Base-by-base conservation (phyloP, 2,888 invertebrate genomes). In the Tachina fera region DNA sequence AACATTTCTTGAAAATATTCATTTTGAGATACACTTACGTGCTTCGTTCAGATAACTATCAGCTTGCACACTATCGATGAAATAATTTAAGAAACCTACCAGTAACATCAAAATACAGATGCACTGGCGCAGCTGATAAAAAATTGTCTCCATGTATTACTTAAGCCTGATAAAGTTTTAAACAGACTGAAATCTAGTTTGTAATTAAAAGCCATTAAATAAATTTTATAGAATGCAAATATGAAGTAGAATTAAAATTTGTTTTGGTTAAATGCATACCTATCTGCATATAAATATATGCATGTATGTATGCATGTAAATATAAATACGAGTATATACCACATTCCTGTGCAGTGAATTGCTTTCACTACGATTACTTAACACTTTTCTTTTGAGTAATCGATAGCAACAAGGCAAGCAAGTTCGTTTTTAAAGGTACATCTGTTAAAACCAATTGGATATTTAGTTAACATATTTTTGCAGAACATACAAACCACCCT, bases 31-130 rank as follows among this genome's bases (percentile, higher is more conserved):
- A 61, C 16, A 87, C 87, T 84, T 87, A 88, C 88, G 88, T 70
- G 86, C 79, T 83, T 87, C 83, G 31, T 84, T 88, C 60, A 88
- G 65, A 65, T 88, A 88, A 58, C 31, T 53, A 77, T 78, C 80
- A n/a, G 39, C 60, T 68, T 43, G 61, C 8, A 58, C 75, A 19
- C 49, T 53, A 47, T 31, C 45, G 31, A 68, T 11, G 47, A 68
- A 49, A 60, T 60, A 67, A 83, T 65, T 72, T 19, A 39, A 19
- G 31, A 65, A 31, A 49, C 63, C 16, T 16, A 75, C 10, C 45
- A 16, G 6, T 4, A 83, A 51, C 9, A 71, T 19, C 13, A 63
- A 19, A 41, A 39, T 10, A 19, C 45, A 19, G 39, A 14, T 49
- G 14, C 41, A 70, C 13, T 82, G 76, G 14, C 47, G 58, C 16